Evolutionary conservation across 2,888 invertebrate species (phyloP).

Genomic region (Mimachlamys varia): DNA sequence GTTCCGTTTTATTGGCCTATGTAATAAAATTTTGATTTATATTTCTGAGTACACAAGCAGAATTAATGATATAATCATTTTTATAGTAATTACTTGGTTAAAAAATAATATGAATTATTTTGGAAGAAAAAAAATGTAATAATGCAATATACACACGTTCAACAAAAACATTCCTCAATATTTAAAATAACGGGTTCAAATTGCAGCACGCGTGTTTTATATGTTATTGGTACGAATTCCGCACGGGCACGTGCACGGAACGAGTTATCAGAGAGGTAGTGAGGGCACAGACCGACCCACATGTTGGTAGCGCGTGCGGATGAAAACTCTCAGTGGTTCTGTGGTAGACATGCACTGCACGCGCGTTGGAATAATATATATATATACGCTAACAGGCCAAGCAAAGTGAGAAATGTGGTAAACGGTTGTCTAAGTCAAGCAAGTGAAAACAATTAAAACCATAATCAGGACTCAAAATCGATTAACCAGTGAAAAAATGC

Average conservation of each 20-base stretch:
- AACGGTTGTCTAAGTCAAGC: background rate
- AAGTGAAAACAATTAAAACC: too few species aligned
- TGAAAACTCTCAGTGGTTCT: slow-evolving; percentile 12
- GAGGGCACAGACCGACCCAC: slow-evolving; percentile 17
- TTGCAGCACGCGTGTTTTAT: background rate
- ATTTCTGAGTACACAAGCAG: too few species aligned
- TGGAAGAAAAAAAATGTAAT: background rate
- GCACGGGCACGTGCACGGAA: slow-evolving; percentile 25
- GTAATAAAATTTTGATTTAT: too few species aligned
- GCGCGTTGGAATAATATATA: background rate
- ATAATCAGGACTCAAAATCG: too few species aligned
- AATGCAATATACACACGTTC: background rate
- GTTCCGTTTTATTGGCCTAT: too few species aligned
- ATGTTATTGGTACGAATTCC: slow-evolving; percentile 15
- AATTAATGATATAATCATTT: background rate
- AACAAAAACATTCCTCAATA: background rate
- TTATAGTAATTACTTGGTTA: background rate
- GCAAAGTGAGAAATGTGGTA: background rate
- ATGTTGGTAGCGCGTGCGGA: background rate
- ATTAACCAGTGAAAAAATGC: too few species aligned
- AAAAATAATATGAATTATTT: background rate
- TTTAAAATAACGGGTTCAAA: slow-evolving; percentile 10
- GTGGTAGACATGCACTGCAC: background rate
- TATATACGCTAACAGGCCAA: background rate
- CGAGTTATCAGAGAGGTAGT: slow-evolving; percentile 17